phyloP scores from a whole-genome alignment of 2,888 invertebrate species.

The Meghimatium bilineatum region DNA sequence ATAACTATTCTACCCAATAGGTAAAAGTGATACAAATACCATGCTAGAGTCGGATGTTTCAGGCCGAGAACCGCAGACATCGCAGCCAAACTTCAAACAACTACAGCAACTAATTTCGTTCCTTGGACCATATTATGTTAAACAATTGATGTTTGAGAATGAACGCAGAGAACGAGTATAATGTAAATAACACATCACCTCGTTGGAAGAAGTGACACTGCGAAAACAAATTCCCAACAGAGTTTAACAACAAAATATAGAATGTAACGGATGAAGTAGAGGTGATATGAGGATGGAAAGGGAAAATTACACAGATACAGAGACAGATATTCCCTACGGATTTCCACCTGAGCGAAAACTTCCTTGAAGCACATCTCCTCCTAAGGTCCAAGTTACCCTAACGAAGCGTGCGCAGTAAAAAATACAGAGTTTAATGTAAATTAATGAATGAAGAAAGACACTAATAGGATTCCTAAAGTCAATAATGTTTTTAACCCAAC shows the following conservation, averaged over 20 bases:
- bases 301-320: background rate
- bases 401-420: background rate
- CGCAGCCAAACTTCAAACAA: too few species aligned
- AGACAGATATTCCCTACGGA: background rate
- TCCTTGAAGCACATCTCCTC: background rate
- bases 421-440: background rate
- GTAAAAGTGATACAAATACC: too few species aligned
- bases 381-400: background rate
- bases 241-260: background rate
- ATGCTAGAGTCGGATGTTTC: too few species aligned
- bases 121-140: too few species aligned
- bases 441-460: background rate
- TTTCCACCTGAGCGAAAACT: background rate
- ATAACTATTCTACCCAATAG: too few species aligned
- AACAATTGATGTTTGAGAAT: too few species aligned
- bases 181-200: too few species aligned
- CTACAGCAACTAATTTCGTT: too few species aligned
- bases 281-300: background rate
- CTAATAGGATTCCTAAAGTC: background rate
- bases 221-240: background rate
- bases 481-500: background rate
- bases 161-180: too few species aligned
- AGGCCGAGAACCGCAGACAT: too few species aligned
- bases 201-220: too few species aligned
- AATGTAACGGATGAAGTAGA: background rate